A percentile compares a stretch with the other conserved stretches of the same genome.
These are phyloP conservation scores for Motacilla tschutschensis DNA, from an alignment of 2,113 vertebrate genomes.

Conservation along the genomic window DNA sequence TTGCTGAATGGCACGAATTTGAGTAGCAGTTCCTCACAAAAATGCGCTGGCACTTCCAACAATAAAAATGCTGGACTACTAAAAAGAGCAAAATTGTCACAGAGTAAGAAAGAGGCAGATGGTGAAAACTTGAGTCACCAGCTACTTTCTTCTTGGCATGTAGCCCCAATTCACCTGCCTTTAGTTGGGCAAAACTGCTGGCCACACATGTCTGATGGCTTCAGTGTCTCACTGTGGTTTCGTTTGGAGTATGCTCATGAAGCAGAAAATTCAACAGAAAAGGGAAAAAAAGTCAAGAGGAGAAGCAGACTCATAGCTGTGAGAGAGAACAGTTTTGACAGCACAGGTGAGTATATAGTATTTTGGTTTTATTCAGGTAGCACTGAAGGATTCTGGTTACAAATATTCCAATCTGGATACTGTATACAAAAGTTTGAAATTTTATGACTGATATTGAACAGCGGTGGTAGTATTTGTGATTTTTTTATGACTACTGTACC, in stretches of 20 bases:
- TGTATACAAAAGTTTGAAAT: neutral
- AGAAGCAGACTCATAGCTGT: conserved; percentile 45
- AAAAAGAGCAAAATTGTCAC: conserved; percentile 75
- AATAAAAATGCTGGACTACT: conserved; percentile 60
- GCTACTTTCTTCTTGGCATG: conserved; percentile 88
- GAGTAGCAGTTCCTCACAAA: conserved; percentile 68
- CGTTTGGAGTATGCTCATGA: conserved; percentile 65
- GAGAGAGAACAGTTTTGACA: conserved; percentile 67
- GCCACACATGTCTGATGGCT: conserved; percentile 95
- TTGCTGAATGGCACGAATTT: conserved; percentile 64
- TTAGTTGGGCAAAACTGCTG: conserved; percentile 95
- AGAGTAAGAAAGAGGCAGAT: conserved; percentile 74
- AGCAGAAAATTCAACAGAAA: conserved; percentile 47
- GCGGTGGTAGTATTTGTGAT: neutral
- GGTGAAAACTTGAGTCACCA: conserved; percentile 69
- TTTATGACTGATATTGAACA: neutral
- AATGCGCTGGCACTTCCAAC: conserved; percentile 58
- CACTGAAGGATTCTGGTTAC: neutral
- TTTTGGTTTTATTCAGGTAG: neutral
- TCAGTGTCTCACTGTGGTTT: conserved; percentile 92
- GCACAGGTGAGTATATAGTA: conserved; percentile 62
- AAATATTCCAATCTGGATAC: neutral
- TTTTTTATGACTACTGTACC: neutral
- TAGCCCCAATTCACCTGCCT: conserved; percentile 89
- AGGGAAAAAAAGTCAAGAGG: conserved; percentile 70